Base-by-base conservation (phyloP, 1,140 invertebrate genomes). In the Cepaea nemoralis region DNA sequence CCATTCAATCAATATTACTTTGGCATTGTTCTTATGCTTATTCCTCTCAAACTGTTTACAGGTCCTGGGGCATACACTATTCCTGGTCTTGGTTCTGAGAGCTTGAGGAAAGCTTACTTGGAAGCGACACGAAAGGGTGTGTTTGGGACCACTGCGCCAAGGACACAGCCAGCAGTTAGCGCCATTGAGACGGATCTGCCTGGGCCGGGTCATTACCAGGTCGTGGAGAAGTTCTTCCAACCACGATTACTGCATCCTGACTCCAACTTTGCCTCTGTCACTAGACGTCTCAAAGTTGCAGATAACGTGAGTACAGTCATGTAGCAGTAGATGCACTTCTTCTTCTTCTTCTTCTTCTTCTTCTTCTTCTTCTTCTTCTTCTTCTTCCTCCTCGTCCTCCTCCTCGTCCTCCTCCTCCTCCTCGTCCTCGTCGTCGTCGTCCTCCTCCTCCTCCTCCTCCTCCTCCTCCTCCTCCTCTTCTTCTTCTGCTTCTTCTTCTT, bases 61-160 rank as follows among this genome's bases (percentile, higher is more conserved):
- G 91, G 91, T 80, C 91, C 91, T 24, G 91, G 89, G 22, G 82
- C 89, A 5, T 92, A 92, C 81, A 91, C 90, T 83, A 85, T 89
- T n/a, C 80, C 85, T 69, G 91, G 91, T 35, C 86, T 92, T 85
- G 90, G 89, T 2, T 86, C 89, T 59, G 91, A 92, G 33, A 90
- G 88, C 80, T 88, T 91, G 87, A 78, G 88, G 37, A 91, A 88
- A 81, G 91, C 90, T 0, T 91, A 91, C 80, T 82, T 91, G 45
- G 90, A 90, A 82, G 88, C 88, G 59, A 89, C 89, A 37, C 70
- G 88, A 14, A 85, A 87, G 59, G 89, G 89, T 3, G 88, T 90
- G 69, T 91, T 91, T 85, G 90, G 89, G 27, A 89, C 87, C 5
- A 88, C 88, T 0, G 87, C 89, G 27, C 80, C 86, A 0, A 81